Evolutionary conservation across 2,797 vertebrate genomes (phyloP), one percentile per base, ranked within the genome.

Genomic region (Triplophysa bombifrons): DNA sequence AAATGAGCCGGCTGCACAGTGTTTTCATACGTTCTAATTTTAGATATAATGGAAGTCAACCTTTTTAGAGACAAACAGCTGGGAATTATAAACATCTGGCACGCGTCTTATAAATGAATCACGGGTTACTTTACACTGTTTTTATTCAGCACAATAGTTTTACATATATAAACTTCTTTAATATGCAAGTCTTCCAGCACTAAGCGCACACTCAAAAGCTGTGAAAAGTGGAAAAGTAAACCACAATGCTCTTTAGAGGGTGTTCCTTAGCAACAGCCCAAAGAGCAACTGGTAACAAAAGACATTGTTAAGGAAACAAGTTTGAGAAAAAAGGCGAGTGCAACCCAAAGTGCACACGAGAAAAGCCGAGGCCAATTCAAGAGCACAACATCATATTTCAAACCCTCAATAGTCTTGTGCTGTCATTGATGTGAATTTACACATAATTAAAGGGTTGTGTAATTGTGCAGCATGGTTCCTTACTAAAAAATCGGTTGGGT

Each of bases 261-360:
- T 22, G 74, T 82, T 70, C 71, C 80, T 71, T 82, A 84, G 84
- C 82, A 84, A 86, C 76, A n/a, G 74, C 17, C 72, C 67, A 51
- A 46, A 80, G 51, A 75, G 55, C 16, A 30, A 63, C 20, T 20
- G 25, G 46, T n/a, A 67, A 67, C 44, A 68, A 68, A 68, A 9
- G 66, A 68, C 66, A 68, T 78, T 71, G 56, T 50, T 71, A 19
- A 71, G 48, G 22, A 78, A 55, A 70, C 19, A 60, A 38, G 27
- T 48, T 38, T 25, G 27, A 70, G 53, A 46, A 56, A 56, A 78
- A 20, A 51, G 10, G 16, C 19, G 20, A 44, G 38, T n/a, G 34
- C 19, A 65, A 19, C 63, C 11, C 48, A 8, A 20, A 71, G 58
- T 27, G 53, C 66, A 17, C 61, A 53, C 19, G 4, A 44, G 20